Base-by-base conservation (phyloP, 2,113 vertebrate species). In the Etia nguti region DNA sequence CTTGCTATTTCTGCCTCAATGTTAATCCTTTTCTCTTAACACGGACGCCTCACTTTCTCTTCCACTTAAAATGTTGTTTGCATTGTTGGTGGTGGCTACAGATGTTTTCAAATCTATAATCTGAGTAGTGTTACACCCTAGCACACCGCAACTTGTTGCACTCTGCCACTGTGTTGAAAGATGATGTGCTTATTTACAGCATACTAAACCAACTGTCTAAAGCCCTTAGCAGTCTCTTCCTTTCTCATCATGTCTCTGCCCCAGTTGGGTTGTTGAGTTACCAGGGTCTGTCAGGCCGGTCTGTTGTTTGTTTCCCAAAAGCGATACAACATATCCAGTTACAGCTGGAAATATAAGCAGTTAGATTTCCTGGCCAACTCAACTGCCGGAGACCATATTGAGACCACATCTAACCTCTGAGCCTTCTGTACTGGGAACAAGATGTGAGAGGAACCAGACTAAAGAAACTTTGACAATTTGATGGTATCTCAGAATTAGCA, bases 231-330 rank as follows among this genome's bases (percentile, higher is more conserved):
- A 36, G 65, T 68, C 83, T 43, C 80, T 90, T 62, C 52, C 54
- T 81, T 52, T 77, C 70, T 82, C 77, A 59, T 50, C 43, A 41
- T 57, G 82, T 83, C 77, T 84, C 83, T 75, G 83, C 46, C 65
- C 60, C 73, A 31, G 48, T 59, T 80, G 88, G 79, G 77, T 26
- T 88, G 85, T 86, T 81, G 86, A 88, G 88, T 87, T 85, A 91
- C 84, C 79, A 54, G 56, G 24, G 55, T 31, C 80, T 86, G 88
- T 91, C 86, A 75, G 86, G 55, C 31, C 57, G 46, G 31, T 82
- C 81, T 82, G 80, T 92, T 94, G 93, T 94, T 96, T 95, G 93
- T 91, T 93, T 93, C 86, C 87, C 79, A 86, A 90, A 89, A 91
- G 87, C 77, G 88, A 89, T 86, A 85, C 90, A 90, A 89, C 85